These are phyloP conservation scores for Oceanodroma leucorhoa DNA, from an alignment of 2,797 vertebrate species.

Conservation along the genomic window DNA sequence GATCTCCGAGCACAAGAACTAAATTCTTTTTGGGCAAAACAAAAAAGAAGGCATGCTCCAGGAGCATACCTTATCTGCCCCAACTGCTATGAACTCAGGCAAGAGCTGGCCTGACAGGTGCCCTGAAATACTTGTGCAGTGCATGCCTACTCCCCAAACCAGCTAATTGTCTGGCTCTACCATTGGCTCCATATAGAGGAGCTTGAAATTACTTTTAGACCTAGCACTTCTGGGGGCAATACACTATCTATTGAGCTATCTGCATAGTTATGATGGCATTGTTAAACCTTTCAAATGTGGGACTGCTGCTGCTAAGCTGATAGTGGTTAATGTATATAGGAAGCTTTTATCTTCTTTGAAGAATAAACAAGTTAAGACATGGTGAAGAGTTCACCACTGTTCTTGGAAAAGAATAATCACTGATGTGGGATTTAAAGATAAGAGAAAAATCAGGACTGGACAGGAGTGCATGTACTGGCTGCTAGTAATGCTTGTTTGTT, in stretches of 20 bases:
- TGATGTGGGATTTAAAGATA: background rate
- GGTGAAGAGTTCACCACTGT: background rate
- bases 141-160: background rate
- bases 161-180: background rate
- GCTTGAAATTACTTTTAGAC: background rate
- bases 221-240: background rate
- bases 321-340: background rate
- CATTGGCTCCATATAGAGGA: background rate
- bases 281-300: background rate
- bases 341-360: background rate
- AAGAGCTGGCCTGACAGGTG: background rate
- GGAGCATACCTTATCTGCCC: background rate
- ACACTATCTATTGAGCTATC: fast-evolving
- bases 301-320: background rate
- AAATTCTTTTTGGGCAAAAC: background rate
- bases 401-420: background rate
- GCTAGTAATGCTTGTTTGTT: background rate
- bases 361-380: background rate
- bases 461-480: background rate
- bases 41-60: background rate
- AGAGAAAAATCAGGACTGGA: background rate
- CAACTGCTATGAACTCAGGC: background rate
- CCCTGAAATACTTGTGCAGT: background rate
- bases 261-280: background rate
- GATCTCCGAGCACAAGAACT: background rate